Conservation (phyloP, 2,888 invertebrate species). For the Thecocarcelia acutangulata region DNA sequence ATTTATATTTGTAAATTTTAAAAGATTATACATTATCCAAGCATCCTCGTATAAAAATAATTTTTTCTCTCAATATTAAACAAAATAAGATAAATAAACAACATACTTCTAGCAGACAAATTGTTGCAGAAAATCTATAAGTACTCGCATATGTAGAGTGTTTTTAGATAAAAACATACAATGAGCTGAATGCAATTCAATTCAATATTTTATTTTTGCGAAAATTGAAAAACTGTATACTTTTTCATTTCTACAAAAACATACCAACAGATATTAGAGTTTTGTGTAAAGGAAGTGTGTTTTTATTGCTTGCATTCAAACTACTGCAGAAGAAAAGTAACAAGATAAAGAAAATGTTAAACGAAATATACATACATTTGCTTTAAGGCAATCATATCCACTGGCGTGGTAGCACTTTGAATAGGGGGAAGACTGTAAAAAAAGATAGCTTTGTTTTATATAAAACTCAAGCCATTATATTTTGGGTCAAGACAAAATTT, state of each 20-base stretch:
- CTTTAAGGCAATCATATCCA: background rate
- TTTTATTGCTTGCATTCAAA: background rate
- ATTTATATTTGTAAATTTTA: no score
- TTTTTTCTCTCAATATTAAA: background rate
- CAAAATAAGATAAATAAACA: conserved; percentile 44
- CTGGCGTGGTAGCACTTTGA: background rate
- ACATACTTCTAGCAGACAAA: conserved; percentile 45
- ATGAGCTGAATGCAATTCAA: conserved; percentile 31
- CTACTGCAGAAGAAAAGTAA: background rate
- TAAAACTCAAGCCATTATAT: no score
- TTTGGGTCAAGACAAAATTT: no score
- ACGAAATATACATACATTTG: conserved; percentile 5
- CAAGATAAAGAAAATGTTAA: conserved; percentile 5
- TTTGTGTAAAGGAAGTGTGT: background rate
- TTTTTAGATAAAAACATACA: conserved; percentile 3
- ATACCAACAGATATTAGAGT: background rate
- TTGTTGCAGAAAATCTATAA: conserved; percentile 19
- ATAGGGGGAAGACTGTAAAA: background rate
- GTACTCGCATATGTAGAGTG: background rate
- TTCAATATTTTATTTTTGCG: conserved; percentile 27
- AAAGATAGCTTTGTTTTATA: no score
- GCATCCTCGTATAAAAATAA: conserved; percentile 2
- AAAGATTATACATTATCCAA: background rate
- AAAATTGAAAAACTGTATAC: conserved; percentile 27
- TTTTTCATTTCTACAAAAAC: conserved; percentile 15